These are phyloP conservation scores for Fregata magnificens DNA, from an alignment of 2,113 vertebrate genomes.

Conservation along the genomic window DNA sequence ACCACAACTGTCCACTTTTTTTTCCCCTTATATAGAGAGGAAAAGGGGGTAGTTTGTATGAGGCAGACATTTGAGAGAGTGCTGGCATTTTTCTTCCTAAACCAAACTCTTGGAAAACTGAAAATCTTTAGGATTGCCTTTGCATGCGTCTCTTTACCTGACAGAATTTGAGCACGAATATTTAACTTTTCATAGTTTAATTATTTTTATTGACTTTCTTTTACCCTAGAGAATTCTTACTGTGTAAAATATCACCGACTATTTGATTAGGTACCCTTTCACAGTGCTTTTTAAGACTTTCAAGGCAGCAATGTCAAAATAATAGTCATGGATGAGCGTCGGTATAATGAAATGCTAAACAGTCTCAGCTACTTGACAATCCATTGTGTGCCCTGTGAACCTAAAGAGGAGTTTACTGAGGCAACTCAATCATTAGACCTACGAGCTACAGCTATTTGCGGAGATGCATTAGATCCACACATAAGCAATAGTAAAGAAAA, in stretches of 20 bases:
- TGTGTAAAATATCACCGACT: background rate
- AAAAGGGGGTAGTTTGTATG: background rate
- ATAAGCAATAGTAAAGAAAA: background rate
- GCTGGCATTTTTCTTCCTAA: background rate
- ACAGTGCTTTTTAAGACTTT: background rate
- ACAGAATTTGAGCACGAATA: background rate
- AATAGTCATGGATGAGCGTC: background rate
- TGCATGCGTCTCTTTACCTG: background rate
- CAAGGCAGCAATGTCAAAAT: conserved; percentile 28
- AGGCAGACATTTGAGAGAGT: background rate
- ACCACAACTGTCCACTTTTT: background rate
- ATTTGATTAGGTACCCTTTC: conserved; percentile 22
- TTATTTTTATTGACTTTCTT: conserved; percentile 46
- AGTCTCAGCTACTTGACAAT: background rate
- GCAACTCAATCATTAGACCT: background rate
- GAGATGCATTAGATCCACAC: background rate
- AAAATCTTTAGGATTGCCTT: background rate
- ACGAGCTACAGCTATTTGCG: background rate
- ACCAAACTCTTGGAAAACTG: background rate
- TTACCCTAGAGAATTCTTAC: background rate
- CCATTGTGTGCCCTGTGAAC: background rate
- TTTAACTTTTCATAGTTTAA: conserved; percentile 20
- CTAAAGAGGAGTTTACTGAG: background rate
- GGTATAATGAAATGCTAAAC: conserved; percentile 13
- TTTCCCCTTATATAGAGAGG: rapidly evolving